Conservation (phyloP, 2,888 invertebrate genomes). For the Volucella zonaria region DNA sequence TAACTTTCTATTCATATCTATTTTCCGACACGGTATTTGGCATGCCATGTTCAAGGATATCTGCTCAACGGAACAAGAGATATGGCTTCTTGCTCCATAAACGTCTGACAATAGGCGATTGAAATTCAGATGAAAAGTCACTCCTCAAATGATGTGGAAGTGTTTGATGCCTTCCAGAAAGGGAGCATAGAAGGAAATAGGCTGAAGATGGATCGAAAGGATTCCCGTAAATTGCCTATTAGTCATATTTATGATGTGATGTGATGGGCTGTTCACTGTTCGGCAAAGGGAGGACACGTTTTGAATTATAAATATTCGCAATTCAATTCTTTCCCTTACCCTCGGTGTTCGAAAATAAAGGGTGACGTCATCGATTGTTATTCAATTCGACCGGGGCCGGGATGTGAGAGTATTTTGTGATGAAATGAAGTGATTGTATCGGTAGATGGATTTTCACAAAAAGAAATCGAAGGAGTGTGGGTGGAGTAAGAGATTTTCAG, state of each 20-base stretch:
- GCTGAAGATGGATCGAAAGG: conserved; percentile 42
- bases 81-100: conserved; percentile 36
- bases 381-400: neutral
- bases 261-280: neutral
- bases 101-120: conserved; percentile 41
- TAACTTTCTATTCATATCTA: too few species aligned
- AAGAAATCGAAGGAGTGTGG: too few species aligned
- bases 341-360: neutral
- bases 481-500: too few species aligned
- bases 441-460: too few species aligned
- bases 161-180: conserved; percentile 45
- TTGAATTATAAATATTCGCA: conserved; percentile 29
- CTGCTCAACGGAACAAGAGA: neutral
- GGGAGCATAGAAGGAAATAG: neutral
- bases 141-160: conserved; percentile 51
- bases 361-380: conserved; percentile 4
- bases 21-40: too few species aligned
- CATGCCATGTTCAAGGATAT: conserved; percentile 9
- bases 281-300: neutral
- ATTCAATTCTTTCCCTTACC: neutral
- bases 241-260: conserved; percentile 52
- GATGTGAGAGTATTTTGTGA: neutral
- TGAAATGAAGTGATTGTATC: neutral
- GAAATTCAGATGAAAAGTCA: conserved; percentile 39
- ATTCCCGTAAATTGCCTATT: conserved; percentile 41